Percentiles rank a stretch among this genome's conserved stretches.
Evolutionary conservation across 37 sponge, comb jelly and placozoan species (phyloP).

Genomic region (Hexactinellida sp.): DNA sequence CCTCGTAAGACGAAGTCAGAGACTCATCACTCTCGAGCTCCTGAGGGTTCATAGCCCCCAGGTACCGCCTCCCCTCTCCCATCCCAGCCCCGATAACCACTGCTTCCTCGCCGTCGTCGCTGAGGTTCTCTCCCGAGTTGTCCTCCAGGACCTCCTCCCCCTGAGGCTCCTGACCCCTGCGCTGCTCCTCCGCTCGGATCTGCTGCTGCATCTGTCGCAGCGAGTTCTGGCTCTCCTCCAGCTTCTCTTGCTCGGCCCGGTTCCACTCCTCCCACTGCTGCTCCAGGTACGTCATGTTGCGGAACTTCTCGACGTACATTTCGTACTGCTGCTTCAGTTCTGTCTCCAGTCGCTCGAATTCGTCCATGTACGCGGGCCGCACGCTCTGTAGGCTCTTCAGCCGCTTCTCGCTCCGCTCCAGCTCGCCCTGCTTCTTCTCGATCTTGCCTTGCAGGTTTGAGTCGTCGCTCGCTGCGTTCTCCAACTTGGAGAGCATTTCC

Average conservation of each 20-base stretch:
- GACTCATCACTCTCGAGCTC: neutral
- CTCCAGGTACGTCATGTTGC: constrained; percentile 82
- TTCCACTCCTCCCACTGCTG: constrained; percentile 68
- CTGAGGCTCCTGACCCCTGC: constrained; percentile 41
- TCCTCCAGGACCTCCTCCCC: neutral
- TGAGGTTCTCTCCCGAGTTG: neutral
- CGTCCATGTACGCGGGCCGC: constrained; percentile 97
- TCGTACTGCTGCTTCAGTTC: constrained; percentile 76
- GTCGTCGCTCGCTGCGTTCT: constrained; percentile 83
- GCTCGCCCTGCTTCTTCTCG: constrained; percentile 83
- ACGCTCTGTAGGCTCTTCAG: constrained; percentile 77
- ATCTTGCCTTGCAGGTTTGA: constrained; percentile 82
- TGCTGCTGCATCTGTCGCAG: constrained; percentile 59
- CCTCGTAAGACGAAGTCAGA: neutral
- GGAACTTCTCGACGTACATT: constrained; percentile 72
- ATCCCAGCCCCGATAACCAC: neutral
- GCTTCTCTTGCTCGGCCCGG: constrained; percentile 50
- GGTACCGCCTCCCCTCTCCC: neutral
- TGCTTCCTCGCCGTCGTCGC: neutral
- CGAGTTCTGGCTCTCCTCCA: constrained; percentile 65
- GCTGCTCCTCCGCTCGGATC: constrained; percentile 67
- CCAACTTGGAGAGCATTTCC: constrained; percentile 50
- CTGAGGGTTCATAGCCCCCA: constrained; percentile 7
- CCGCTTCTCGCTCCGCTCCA: constrained; percentile 83
- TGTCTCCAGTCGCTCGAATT: constrained; percentile 78